Percentiles rank a stretch among this genome's conserved stretches.
phyloP scores from a whole-genome alignment of 2,888 invertebrate genomes.

The Drosophila neutralis region DNA sequence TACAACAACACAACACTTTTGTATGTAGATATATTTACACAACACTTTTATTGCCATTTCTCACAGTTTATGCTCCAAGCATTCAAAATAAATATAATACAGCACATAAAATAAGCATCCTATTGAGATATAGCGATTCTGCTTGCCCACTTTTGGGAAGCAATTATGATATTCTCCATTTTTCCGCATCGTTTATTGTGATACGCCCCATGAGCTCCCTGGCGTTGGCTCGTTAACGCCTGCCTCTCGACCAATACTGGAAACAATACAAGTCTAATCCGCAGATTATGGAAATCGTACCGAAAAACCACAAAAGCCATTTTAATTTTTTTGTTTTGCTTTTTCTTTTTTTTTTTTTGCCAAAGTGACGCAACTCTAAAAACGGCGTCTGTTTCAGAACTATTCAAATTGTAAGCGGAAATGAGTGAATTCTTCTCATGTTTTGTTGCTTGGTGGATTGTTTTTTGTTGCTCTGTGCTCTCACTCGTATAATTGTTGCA shows the following conservation, averaged over 20 bases:
- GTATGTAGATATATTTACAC: background rate
- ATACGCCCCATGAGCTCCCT: constrained; percentile 51
- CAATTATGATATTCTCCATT: constrained; percentile 56
- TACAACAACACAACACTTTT: too few species aligned
- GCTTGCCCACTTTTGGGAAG: constrained; percentile 20
- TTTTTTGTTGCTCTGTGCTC: constrained; percentile 57
- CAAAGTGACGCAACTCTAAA: constrained; percentile 26
- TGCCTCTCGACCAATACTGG: constrained; percentile 25
- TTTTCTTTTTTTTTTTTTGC: background rate
- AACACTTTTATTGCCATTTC: background rate
- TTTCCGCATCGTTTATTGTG: constrained; percentile 54
- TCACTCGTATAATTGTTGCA: constrained; percentile 78
- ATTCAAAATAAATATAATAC: constrained; percentile 23
- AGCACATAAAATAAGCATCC: constrained; percentile 23
- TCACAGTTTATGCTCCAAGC: background rate
- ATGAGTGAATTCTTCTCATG: constrained; percentile 70
- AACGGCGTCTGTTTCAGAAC: constrained; percentile 35
- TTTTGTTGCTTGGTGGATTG: constrained; percentile 59
- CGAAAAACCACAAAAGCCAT: constrained; percentile 54
- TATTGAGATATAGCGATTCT: constrained; percentile 19
- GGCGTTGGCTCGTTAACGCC: constrained; percentile 60
- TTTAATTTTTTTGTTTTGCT: constrained; percentile 9
- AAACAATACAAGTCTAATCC: constrained; percentile 64
- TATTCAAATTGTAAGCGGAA: constrained; percentile 70
- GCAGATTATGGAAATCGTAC: constrained; percentile 65